Percentiles rank a stretch among this genome's conserved stretches.
These are phyloP conservation scores for Eufriesea mexicana DNA, from an alignment of 1,140 invertebrate species.

Conservation along the genomic window DNA sequence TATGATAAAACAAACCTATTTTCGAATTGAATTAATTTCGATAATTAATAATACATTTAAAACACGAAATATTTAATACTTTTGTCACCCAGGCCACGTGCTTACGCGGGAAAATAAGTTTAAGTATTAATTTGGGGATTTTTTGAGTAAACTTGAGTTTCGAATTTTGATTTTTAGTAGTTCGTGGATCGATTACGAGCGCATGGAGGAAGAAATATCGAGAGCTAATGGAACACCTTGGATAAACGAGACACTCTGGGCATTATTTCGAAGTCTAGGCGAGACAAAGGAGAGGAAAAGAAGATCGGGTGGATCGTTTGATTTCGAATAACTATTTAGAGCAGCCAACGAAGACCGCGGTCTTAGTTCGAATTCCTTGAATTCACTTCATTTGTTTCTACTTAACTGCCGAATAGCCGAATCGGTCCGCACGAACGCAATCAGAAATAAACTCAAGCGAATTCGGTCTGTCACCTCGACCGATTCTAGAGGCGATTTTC, in stretches of 20 bases:
- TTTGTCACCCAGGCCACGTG: too few species aligned
- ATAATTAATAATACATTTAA: too few species aligned
- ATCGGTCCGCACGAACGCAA: slow-evolving; percentile 30
- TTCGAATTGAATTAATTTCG: too few species aligned
- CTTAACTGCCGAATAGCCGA: slow-evolving; percentile 51
- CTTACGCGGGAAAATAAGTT: too few species aligned
- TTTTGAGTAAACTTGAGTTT: too few species aligned
- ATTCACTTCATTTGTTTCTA: slow-evolving; percentile 59
- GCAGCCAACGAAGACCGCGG: slow-evolving; percentile 18
- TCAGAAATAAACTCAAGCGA: slow-evolving; percentile 54
- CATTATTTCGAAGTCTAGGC: slow-evolving; percentile 5
- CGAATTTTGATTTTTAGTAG: too few species aligned
- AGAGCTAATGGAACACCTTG: not conserved
- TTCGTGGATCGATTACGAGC: too few species aligned
- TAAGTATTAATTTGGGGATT: too few species aligned
- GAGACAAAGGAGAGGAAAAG: slow-evolving; percentile 19
- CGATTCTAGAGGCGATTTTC: slow-evolving; percentile 30
- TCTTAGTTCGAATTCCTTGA: slow-evolving; percentile 47
- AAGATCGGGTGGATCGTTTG: slow-evolving; percentile 28
- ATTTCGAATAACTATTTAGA: slow-evolving; percentile 56
- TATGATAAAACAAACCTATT: too few species aligned
- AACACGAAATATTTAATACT: too few species aligned
- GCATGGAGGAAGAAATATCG: not conserved
- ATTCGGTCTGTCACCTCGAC: slow-evolving; percentile 18
- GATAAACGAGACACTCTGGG: not conserved